A percentile compares a stretch with the other conserved stretches of the same genome.
These are phyloP conservation scores for Pachypsylla venusta DNA, from an alignment of 1,140 invertebrate species.

Conservation along the genomic window DNA sequence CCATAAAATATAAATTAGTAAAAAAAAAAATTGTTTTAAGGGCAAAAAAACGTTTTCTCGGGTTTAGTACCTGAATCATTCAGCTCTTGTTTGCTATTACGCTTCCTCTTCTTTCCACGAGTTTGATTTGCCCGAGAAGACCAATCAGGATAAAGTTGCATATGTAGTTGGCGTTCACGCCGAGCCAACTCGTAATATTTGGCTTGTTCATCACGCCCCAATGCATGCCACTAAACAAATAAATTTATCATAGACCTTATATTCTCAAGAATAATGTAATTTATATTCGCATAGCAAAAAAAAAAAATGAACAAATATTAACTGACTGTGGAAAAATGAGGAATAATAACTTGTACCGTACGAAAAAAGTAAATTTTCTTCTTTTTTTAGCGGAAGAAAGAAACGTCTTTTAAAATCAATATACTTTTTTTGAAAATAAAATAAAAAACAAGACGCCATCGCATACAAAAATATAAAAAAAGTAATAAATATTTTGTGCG, in stretches of 20 bases:
- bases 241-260: slow-evolving; percentile 8
- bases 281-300: slow-evolving; percentile 26
- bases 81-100: slow-evolving; percentile 78
- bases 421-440: too few relatives aligned
- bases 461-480: slow-evolving; percentile 14
- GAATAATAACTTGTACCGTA: slow-evolving; percentile 15
- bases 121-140: slow-evolving; percentile 93
- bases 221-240: slow-evolving; percentile 79
- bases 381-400: slow-evolving; percentile 6
- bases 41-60: too few relatives aligned
- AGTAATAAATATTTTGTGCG: slow-evolving; percentile 10
- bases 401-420: neutral
- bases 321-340: too few relatives aligned
- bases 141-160: slow-evolving; percentile 99
- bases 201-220: slow-evolving; percentile 95
- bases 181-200: slow-evolving; percentile 99
- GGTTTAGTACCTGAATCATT: slow-evolving; percentile 76
- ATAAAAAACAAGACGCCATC: slow-evolving; percentile 11
- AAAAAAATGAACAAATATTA: slow-evolving; percentile 19
- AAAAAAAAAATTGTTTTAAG: neutral
- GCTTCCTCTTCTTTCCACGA: slow-evolving; percentile 97
- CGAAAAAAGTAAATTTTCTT: neutral
- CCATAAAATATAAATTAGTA: neutral
- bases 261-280: neutral
- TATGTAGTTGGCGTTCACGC: slow-evolving; percentile 94